Evolutionary conservation across 1,140 invertebrate genomes (phyloP).

Genomic region (Trichogramma pretiosum): DNA sequence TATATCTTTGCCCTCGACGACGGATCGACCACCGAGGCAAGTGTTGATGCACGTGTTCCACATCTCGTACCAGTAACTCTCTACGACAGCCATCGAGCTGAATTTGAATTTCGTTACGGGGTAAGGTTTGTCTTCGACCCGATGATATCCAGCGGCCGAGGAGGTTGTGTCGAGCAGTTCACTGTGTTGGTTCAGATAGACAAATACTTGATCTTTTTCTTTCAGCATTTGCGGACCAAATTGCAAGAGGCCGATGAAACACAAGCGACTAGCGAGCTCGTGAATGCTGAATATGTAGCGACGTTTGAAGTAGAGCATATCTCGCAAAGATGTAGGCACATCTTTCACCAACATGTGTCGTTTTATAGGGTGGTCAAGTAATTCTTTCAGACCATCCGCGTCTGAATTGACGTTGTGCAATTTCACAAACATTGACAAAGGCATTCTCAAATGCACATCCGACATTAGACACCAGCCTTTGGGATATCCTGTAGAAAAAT

Average conservation of each 20-base stretch:
- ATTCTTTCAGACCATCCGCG: constrained; percentile 52
- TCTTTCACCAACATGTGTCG: constrained; percentile 56
- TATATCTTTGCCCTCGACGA: constrained; percentile 44
- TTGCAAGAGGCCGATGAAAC: constrained; percentile 62
- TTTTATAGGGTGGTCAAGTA: constrained; percentile 59
- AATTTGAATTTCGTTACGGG: constrained; percentile 50
- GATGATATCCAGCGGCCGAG: constrained; percentile 55
- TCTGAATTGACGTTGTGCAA: constrained; percentile 54
- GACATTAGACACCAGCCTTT: constrained; percentile 67
- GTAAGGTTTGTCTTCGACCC: constrained; percentile 54
- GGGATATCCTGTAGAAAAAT: constrained; percentile 40
- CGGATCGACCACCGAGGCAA: constrained; percentile 49
- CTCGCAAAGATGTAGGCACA: constrained; percentile 45
- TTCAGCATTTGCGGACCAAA: constrained; percentile 57
- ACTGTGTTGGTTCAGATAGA: constrained; percentile 59
- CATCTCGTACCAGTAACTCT: constrained; percentile 67
- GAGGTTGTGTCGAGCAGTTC: constrained; percentile 58
- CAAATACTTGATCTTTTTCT: constrained; percentile 63
- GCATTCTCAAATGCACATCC: constrained; percentile 64
- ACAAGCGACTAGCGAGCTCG: constrained; percentile 50
- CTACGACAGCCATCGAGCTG: constrained; percentile 46
- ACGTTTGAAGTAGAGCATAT: constrained; percentile 50
- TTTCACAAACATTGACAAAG: constrained; percentile 62
- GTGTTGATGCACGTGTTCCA: constrained; percentile 61
- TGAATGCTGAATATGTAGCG: constrained; percentile 58